Percentiles rank a stretch among this genome's conserved stretches.
Evolutionary conservation across 2,113 vertebrate species (phyloP).

Genomic region (Oophaga pumilio): DNA sequence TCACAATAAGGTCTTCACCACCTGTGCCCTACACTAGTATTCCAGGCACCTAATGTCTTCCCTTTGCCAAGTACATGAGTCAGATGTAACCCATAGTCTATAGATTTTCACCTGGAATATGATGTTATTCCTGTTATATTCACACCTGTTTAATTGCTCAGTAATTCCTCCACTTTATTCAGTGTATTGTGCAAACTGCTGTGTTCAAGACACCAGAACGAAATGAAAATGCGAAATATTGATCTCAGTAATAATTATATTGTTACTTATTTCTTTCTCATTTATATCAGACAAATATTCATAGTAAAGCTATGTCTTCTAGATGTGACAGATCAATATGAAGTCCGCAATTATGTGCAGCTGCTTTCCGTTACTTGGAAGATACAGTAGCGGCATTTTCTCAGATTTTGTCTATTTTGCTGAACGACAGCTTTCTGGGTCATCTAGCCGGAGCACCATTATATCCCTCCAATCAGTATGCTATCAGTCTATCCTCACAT

Average conservation of each 20-base stretch:
- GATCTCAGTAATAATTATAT: constrained; percentile 27
- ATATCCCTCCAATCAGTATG: constrained; percentile 49
- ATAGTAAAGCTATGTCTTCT: constrained; percentile 14
- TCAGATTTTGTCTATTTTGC: constrained; percentile 10
- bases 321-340: constrained; percentile 30
- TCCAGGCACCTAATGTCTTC: neutral
- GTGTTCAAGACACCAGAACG: neutral
- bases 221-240: constrained; percentile 16
- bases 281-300: constrained; percentile 32
- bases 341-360: constrained; percentile 38
- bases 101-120: neutral
- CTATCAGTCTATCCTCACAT: constrained; percentile 27
- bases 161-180: neutral
- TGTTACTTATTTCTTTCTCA: constrained; percentile 9
- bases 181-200: neutral
- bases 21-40: neutral
- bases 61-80: neutral
- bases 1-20: too few species aligned
- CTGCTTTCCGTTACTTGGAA: constrained; percentile 23
- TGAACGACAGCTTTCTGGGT: constrained; percentile 48
- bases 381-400: neutral
- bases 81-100: neutral
- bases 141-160: neutral
- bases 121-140: neutral
- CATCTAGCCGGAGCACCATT: constrained; percentile 25